phyloP scores from a whole-genome alignment of 2,888 invertebrate genomes.

The Acronicta aceris region DNA sequence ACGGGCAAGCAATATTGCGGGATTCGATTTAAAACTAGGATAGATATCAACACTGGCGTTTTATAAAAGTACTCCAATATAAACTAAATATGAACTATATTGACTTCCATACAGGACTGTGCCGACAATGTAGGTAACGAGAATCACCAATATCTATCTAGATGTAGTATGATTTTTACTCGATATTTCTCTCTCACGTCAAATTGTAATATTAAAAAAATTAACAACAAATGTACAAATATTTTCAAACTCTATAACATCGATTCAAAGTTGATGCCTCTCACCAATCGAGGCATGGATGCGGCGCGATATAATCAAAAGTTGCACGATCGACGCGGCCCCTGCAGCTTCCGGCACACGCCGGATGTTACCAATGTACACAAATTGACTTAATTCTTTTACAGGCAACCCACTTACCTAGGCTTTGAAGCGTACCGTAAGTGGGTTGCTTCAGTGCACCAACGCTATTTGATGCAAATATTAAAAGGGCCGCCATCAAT shows the following conservation, averaged over 20 bases:
- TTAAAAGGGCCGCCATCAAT: slow-evolving; percentile 10
- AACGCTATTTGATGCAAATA: slow-evolving; percentile 40
- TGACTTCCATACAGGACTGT: slow-evolving; percentile 28
- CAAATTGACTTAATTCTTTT: slow-evolving; percentile 78
- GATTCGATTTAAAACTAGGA: slow-evolving; percentile 83
- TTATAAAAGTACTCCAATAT: slow-evolving; percentile 58
- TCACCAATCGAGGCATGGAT: slow-evolving; percentile 15
- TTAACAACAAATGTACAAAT: neutral
- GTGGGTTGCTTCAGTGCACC: slow-evolving; percentile 35
- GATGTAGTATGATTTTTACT: neutral
- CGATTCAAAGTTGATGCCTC: slow-evolving; percentile 11
- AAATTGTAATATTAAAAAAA: neutral
- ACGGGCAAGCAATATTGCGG: slow-evolving; percentile 74
- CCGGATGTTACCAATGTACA: slow-evolving; percentile 79
- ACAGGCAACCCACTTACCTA: slow-evolving; percentile 42
- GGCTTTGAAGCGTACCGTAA: slow-evolving; percentile 60
- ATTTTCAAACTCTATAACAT: slow-evolving; percentile 4
- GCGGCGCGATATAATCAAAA: slow-evolving; percentile 66
- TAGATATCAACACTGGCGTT: slow-evolving; percentile 56
- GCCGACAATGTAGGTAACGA: slow-evolving; percentile 15
- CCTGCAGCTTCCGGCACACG: slow-evolving; percentile 64
- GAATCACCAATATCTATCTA: too few species aligned
- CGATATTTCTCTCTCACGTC: neutral
- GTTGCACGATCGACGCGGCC: slow-evolving; percentile 56
- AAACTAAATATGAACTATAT: slow-evolving; percentile 37